These are phyloP conservation scores for Agrotis ipsilon DNA, from an alignment of 2,888 invertebrate genomes.

Conservation along the genomic window DNA sequence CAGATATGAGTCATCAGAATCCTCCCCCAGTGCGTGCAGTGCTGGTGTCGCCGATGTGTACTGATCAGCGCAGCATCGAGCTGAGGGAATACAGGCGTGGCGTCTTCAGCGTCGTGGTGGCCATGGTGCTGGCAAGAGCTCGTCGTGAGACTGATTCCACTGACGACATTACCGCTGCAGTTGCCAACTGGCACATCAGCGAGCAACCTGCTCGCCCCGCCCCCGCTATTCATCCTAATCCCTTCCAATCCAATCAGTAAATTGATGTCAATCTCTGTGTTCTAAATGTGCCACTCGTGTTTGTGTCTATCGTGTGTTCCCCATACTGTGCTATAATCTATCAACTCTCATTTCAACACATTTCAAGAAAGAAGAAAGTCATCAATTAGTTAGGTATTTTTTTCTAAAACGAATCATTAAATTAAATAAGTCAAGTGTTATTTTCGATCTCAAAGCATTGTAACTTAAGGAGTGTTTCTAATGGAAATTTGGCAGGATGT, in stretches of 20 bases:
- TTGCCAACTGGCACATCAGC: constrained; percentile 34
- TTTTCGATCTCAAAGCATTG: constrained; percentile 1
- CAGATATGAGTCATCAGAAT: constrained; percentile 30
- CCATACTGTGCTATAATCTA: neutral
- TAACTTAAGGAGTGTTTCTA: constrained; percentile 12
- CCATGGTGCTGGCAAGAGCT: constrained; percentile 32
- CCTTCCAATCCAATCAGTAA: constrained; percentile 1
- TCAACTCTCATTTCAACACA: neutral
- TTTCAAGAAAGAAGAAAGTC: neutral
- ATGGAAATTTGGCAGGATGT: constrained; percentile 7
- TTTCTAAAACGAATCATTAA: neutral
- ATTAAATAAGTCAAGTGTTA: constrained; percentile 8
- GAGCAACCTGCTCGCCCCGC: neutral
- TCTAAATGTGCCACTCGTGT: neutral
- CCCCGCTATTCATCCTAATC: constrained; percentile 4
- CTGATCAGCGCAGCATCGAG: neutral
- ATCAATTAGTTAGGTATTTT: neutral
- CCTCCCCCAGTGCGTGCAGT: neutral
- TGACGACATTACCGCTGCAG: constrained; percentile 36
- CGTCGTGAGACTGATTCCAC: constrained; percentile 38
- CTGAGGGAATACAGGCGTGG: constrained; percentile 4
- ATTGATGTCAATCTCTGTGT: neutral
- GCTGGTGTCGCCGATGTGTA: neutral
- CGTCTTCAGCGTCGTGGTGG: constrained; percentile 37
- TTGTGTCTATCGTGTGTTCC: neutral